A percentile compares a stretch with the other conserved stretches of the same genome.
These are phyloP conservation scores for Crypturellus tataupa DNA, from an alignment of 2,797 vertebrate species.

Conservation along the genomic window DNA sequence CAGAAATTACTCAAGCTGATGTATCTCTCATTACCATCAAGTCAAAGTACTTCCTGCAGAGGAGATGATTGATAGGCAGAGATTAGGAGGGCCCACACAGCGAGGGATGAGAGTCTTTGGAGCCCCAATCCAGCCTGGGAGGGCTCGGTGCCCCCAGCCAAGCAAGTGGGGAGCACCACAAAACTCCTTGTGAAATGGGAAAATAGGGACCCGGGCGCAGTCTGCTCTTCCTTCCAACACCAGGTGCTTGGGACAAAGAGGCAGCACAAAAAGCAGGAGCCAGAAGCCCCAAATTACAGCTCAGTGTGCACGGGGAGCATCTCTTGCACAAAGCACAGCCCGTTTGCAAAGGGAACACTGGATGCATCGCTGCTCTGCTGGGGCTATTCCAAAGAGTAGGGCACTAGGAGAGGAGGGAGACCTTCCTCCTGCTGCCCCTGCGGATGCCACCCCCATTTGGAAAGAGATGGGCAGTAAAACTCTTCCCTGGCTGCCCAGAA, in stretches of 20 bases:
- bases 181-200: background rate
- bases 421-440: background rate
- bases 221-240: background rate
- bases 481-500: background rate
- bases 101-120: background rate
- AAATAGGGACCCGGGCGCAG: rapidly evolving
- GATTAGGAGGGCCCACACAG: constrained; percentile 11
- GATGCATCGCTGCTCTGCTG: rapidly evolving
- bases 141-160: background rate
- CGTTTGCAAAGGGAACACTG: background rate
- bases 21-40: constrained; percentile 53
- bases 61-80: constrained; percentile 10
- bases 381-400: background rate
- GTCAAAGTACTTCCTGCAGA: constrained; percentile 41
- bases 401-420: background rate
- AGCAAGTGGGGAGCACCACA: rapidly evolving
- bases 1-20: constrained; percentile 66
- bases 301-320: background rate
- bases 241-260: background rate
- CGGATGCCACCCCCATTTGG: background rate
- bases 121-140: background rate
- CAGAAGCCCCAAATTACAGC: background rate
- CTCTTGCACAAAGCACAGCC: background rate
- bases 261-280: background rate
- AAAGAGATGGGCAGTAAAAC: background rate